Percentiles rank a stretch among this genome's conserved stretches.
phyloP scores from a whole-genome alignment of 2,113 vertebrate species.

The Holacanthus passer region DNA sequence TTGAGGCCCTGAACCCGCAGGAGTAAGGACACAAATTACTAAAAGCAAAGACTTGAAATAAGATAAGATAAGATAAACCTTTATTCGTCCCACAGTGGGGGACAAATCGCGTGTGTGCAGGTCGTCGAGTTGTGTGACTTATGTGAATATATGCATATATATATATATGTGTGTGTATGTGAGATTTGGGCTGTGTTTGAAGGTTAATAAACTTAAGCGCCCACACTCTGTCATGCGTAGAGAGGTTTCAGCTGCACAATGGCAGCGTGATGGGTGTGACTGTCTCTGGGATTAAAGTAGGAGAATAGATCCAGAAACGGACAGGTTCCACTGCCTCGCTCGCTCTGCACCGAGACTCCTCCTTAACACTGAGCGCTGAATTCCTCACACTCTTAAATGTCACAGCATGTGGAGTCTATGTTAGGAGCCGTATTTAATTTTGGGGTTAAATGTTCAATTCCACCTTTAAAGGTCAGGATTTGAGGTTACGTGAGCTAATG shows the following conservation, averaged over 20 bases:
- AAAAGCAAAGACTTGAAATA: too few species aligned
- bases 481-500: not conserved
- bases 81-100: too few species aligned
- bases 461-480: constrained; percentile 9
- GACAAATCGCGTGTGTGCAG: not conserved
- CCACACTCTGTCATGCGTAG: constrained; percentile 65
- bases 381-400: constrained; percentile 22
- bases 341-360: constrained; percentile 10
- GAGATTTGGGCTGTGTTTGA: constrained; percentile 1
- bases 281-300: constrained; percentile 72
- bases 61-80: too few species aligned
- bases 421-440: not conserved
- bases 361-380: not conserved
- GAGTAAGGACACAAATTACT: not conserved
- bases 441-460: not conserved
- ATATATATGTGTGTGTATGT: not conserved
- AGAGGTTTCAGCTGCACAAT: constrained; percentile 69
- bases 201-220: constrained; percentile 35
- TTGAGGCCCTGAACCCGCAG: not conserved
- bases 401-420: not conserved
- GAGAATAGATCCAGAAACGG: constrained; percentile 70
- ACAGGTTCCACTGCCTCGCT: constrained; percentile 71
- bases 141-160: not conserved
- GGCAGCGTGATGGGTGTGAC: constrained; percentile 71
- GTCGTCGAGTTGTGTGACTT: not conserved